These are phyloP conservation scores for Papilio glaucus DNA, from an alignment of 1,140 invertebrate genomes.

Conservation along the genomic window DNA sequence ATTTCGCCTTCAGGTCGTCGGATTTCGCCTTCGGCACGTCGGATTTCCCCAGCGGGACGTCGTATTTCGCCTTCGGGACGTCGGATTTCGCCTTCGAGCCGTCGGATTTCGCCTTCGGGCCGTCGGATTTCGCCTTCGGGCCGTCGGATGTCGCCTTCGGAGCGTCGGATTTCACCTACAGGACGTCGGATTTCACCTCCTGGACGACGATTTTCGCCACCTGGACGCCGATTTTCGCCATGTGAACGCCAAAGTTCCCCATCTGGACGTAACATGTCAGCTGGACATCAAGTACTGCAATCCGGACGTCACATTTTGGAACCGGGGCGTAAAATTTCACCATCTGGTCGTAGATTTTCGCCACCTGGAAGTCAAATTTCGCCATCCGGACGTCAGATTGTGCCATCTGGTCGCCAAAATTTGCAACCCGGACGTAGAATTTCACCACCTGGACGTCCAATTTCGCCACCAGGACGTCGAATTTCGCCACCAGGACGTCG, in stretches of 20 bases:
- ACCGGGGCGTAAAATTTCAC: constrained; percentile 26
- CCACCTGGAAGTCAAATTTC: constrained; percentile 23
- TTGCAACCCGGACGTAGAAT: constrained; percentile 9
- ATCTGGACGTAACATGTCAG: constrained; percentile 27
- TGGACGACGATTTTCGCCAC: constrained; percentile 33
- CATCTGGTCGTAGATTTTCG: constrained; percentile 30
- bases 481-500: constrained; percentile 27
- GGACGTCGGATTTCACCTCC: constrained; percentile 35
- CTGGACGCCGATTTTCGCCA: too few species aligned
- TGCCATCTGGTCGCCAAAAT: constrained; percentile 7
- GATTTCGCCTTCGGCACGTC: constrained; percentile 24
- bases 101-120: constrained; percentile 24
- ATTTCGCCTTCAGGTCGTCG: constrained; percentile 15
- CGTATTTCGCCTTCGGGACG: constrained; percentile 17
- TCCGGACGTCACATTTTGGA: too few species aligned
- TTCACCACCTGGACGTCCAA: background rate
- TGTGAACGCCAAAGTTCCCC: too few species aligned
- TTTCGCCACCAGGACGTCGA: constrained; percentile 23
- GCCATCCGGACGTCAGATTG: background rate
- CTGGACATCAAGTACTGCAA: too few species aligned
- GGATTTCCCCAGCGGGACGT: constrained; percentile 7
- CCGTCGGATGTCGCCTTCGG: constrained; percentile 41
- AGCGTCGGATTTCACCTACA: constrained; percentile 36
- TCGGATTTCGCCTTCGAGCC: constrained; percentile 26
- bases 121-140: constrained; percentile 38